phyloP scores from a whole-genome alignment of 1,140 invertebrate species.

The Dinoponera quadriceps region DNA sequence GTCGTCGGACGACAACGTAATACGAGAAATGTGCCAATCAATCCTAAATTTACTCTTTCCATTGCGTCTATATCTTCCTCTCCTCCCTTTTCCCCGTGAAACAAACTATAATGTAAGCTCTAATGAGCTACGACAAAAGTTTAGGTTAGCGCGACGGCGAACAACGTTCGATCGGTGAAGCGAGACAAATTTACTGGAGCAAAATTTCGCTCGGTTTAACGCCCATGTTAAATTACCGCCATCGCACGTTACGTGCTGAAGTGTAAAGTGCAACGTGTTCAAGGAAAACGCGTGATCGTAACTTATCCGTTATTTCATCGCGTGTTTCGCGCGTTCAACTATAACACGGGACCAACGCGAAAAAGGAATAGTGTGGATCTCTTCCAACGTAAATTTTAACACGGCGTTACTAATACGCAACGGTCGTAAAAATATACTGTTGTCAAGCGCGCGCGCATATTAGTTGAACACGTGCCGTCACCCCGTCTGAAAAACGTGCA shows the following conservation, averaged over 20 bases:
- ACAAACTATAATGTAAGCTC: background rate
- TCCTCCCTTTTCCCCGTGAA: background rate
- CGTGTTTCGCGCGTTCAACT: background rate
- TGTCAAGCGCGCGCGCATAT: background rate
- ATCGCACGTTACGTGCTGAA: background rate
- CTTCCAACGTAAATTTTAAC: background rate
- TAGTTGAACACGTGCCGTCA: background rate
- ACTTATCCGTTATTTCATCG: slow-evolving; percentile 8
- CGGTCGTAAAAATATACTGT: background rate
- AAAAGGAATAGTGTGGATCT: background rate
- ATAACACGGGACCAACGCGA: background rate
- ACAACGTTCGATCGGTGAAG: no score
- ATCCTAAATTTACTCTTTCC: background rate
- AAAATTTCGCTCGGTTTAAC: background rate
- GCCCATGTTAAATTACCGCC: background rate
- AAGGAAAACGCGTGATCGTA: background rate
- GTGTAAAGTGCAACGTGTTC: background rate
- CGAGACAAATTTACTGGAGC: background rate
- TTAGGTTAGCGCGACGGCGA: background rate
- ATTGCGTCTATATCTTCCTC: background rate
- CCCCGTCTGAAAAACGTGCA: background rate
- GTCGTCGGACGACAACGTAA: background rate
- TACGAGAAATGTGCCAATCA: background rate
- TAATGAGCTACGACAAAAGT: background rate
- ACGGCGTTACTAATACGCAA: background rate